Percentiles rank a stretch among this genome's conserved stretches.
These are phyloP conservation scores for Alentia gelatinosa DNA, from an alignment of 2,888 invertebrate species.

Conservation along the genomic window DNA sequence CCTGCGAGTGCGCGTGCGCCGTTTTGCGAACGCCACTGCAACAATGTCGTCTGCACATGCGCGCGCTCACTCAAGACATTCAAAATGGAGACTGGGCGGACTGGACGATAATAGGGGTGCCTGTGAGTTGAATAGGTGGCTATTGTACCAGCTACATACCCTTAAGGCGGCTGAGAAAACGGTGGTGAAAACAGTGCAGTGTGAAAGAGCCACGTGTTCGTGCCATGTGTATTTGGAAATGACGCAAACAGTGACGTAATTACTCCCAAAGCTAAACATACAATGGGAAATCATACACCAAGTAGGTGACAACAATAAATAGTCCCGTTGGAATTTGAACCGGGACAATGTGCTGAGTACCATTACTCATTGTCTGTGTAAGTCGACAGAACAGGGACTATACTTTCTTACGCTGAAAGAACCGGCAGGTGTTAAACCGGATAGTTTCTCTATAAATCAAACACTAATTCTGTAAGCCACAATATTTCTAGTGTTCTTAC, in stretches of 20 bases:
- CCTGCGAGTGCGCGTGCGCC: not conserved
- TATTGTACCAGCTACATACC: not conserved
- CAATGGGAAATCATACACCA: slow-evolving; percentile 3
- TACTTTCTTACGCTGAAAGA: not conserved
- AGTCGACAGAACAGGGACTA: no score
- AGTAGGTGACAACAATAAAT: not conserved
- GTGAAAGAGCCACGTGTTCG: not conserved
- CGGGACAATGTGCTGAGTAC: not conserved
- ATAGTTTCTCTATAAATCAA: no score
- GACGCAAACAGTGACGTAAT: not conserved
- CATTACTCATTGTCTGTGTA: not conserved
- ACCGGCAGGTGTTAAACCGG: no score
- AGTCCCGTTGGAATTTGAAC: not conserved
- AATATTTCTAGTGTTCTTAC: no score
- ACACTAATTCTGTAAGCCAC: no score
- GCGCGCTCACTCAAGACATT: not conserved
- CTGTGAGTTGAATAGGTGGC: not conserved
- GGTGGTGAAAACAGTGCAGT: not conserved
- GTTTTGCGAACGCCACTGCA: not conserved
- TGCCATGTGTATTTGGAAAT: not conserved
- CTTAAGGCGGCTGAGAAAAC: not conserved
- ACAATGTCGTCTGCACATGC: not conserved
- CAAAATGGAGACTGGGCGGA: not conserved
- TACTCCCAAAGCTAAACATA: not conserved
- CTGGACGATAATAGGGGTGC: not conserved